These are phyloP conservation scores for Callithrix jacchus DNA, from an alignment of 2,113 vertebrate genomes.

Conservation along the genomic window DNA sequence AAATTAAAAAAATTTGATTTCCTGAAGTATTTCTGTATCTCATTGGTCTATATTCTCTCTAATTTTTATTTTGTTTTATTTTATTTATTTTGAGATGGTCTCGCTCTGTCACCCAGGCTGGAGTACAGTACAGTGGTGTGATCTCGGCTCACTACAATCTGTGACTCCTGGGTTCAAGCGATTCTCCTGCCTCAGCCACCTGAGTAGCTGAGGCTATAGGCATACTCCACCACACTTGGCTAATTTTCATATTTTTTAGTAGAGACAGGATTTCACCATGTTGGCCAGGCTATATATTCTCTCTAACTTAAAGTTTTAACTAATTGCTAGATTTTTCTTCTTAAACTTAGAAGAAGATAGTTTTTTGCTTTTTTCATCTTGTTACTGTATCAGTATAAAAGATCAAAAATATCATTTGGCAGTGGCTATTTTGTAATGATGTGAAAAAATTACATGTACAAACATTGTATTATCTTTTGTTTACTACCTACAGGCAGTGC, in stretches of 20 bases:
- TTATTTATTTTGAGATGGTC: no score
- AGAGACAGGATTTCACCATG: no score
- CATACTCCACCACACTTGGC: no score
- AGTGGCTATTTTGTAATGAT: slow-evolving; percentile 11
- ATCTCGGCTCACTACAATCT: no score
- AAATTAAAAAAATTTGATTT: neutral
- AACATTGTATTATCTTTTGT: neutral
- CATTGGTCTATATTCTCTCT: neutral
- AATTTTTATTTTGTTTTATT: no score
- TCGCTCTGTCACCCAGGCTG: no score
- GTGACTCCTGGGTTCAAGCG: no score
- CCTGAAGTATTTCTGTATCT: neutral
- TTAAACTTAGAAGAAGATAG: neutral
- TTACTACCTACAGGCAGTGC: neutral
- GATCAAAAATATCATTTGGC: neutral
- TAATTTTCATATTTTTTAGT: no score
- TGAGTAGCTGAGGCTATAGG: no score
- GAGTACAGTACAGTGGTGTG: no score
- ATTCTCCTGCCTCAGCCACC: no score
- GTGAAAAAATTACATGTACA: neutral
- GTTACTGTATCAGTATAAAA: neutral
- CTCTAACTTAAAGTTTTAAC: slow-evolving; percentile 4
- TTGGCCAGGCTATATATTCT: neutral
- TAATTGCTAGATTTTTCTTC: slow-evolving; percentile 20
- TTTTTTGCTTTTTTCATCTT: neutral